Conservation (phyloP, 2,113 vertebrate genomes). For the Paradoxurus hermaphroditus region DNA sequence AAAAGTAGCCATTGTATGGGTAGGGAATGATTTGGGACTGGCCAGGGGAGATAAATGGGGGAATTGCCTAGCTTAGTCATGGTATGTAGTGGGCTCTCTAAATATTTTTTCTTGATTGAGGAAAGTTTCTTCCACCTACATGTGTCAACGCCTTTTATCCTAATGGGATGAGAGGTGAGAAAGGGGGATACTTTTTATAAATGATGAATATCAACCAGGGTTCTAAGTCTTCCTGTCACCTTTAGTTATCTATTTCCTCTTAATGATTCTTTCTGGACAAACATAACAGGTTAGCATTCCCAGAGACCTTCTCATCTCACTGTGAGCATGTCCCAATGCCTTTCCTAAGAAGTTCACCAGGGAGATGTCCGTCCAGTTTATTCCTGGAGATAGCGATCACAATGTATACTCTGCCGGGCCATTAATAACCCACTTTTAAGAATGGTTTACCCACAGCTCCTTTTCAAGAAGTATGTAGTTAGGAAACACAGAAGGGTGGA, state of each 20-base stretch:
- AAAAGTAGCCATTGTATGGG: background rate
- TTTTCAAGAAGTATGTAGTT: background rate
- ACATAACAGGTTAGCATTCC: background rate
- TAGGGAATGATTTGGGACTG: background rate
- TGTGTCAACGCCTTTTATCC: background rate
- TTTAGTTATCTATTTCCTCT: background rate
- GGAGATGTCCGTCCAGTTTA: background rate
- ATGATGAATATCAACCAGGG: background rate
- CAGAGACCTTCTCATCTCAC: background rate
- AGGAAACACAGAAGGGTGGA: background rate
- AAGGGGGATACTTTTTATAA: background rate
- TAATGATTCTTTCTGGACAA: background rate
- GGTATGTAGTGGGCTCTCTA: background rate
- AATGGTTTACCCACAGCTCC: background rate
- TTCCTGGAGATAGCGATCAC: background rate
- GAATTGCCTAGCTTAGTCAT: background rate
- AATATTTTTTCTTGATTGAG: background rate
- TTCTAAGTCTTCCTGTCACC: background rate
- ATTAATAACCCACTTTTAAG: background rate
- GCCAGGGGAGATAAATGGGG: background rate
- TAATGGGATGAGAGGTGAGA: background rate
- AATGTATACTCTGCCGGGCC: background rate
- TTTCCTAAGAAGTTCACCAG: background rate
- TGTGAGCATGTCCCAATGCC: background rate
- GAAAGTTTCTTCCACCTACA: background rate